phyloP scores from a whole-genome alignment of 2,113 vertebrate genomes.

The Amphilophus citrinellus region DNA sequence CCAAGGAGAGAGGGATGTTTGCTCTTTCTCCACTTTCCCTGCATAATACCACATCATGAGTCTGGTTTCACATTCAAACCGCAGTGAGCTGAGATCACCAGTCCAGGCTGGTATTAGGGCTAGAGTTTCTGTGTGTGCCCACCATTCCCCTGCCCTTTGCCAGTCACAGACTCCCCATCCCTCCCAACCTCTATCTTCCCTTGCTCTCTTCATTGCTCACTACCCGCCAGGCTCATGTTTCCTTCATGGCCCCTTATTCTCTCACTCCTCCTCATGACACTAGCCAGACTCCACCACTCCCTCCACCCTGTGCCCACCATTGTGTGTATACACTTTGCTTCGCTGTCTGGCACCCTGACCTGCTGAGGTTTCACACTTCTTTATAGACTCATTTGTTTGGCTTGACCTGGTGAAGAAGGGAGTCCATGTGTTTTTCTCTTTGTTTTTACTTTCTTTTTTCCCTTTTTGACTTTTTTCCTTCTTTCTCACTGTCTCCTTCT shows the following conservation, averaged over 20 bases:
- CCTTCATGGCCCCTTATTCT: constrained; percentile 25
- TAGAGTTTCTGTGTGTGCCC: constrained; percentile 62
- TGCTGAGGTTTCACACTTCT: constrained; percentile 70
- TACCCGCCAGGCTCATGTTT: constrained; percentile 56
- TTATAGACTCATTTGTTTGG: constrained; percentile 65
- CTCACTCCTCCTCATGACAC: constrained; percentile 14
- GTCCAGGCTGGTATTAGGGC: constrained; percentile 30
- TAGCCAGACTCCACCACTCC: constrained; percentile 17
- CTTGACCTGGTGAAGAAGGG: constrained; percentile 30
- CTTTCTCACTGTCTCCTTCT: constrained; percentile 31
- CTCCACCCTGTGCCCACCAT: constrained; percentile 34
- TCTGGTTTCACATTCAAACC: constrained; percentile 69
- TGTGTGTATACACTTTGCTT: constrained; percentile 50
- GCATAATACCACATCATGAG: constrained; percentile 49
- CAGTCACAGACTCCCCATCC: constrained; percentile 25
- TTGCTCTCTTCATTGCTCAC: constrained; percentile 16
- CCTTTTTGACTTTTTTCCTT: constrained; percentile 19
- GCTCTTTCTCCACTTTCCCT: constrained; percentile 50
- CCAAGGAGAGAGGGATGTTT: constrained; percentile 39
- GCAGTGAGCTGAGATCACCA: constrained; percentile 69
- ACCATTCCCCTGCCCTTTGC: constrained; percentile 52
- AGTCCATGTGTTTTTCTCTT: constrained; percentile 48
- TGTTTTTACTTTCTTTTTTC: not conserved
- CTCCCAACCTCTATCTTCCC: constrained; percentile 20
- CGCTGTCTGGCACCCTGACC: constrained; percentile 52